Conservation (phyloP, 2,113 vertebrate genomes). For the Etia nguti region DNA sequence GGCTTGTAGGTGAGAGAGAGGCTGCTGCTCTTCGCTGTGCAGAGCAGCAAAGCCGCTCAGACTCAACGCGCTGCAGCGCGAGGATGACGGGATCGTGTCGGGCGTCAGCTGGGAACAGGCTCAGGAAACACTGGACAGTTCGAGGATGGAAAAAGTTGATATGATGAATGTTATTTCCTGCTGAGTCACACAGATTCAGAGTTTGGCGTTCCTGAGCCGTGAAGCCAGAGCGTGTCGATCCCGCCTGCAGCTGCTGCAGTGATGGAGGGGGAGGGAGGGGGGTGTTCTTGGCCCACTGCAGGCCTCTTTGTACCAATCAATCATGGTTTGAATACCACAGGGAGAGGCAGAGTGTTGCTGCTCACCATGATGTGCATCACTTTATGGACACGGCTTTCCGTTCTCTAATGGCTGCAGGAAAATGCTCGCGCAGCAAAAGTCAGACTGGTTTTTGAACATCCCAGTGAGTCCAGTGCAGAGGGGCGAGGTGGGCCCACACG, state of each 20-base stretch:
- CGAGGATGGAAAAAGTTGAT: background rate
- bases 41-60: rapidly evolving
- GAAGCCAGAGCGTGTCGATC: background rate
- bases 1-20: background rate
- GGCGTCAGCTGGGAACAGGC: background rate
- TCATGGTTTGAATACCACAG: background rate
- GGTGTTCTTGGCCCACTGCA: background rate
- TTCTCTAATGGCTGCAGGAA: background rate
- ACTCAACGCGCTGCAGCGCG: rapidly evolving
- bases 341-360: background rate
- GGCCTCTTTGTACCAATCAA: background rate
- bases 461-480: background rate
- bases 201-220: background rate
- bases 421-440: background rate
- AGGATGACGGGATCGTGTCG: background rate
- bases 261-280: background rate
- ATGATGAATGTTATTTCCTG: background rate
- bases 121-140: background rate
- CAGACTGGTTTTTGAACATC: background rate
- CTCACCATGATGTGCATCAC: background rate
- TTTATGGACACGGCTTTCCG: background rate
- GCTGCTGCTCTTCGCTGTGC: background rate
- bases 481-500: background rate
- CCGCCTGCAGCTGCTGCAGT: background rate
- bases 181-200: background rate